Conservation (phyloP, 2,113 vertebrate genomes). For the Tympanuchus pallidicinctus region DNA sequence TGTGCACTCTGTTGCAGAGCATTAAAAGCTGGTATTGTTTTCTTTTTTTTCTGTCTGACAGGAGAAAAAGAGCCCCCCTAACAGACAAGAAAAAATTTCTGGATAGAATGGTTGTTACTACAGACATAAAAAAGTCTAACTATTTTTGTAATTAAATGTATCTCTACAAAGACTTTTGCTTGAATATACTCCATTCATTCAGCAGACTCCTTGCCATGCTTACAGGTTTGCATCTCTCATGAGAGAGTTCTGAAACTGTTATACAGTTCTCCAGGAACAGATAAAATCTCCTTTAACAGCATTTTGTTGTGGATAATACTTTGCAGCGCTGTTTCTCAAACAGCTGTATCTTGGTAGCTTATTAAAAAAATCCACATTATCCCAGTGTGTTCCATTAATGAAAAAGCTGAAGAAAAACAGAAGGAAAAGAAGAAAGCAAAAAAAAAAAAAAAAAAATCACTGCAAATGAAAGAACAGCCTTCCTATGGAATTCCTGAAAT, state of each 20-base stretch:
- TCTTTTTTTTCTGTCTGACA: not conserved
- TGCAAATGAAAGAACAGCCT: not conserved
- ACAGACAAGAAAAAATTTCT: not conserved
- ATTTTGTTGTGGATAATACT: not conserved
- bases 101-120: not conserved
- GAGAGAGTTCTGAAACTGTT: conserved; percentile 6
- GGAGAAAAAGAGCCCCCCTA: not conserved
- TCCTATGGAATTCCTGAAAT: not conserved
- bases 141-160: conserved; percentile 9
- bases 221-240: not conserved
- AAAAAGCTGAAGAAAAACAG: not conserved
- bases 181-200: not conserved
- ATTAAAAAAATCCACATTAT: not conserved
- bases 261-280: not conserved
- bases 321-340: not conserved
- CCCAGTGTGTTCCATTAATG: not conserved
- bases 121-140: not conserved
- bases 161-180: not conserved
- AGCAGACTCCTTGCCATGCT: not conserved
- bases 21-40: not conserved
- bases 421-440: not conserved
- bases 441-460: no score
- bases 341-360: not conserved
- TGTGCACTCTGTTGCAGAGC: not conserved
- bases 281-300: not conserved